These are phyloP conservation scores for Platypus cylindrus DNA, from an alignment of 2,888 invertebrate species.

Conservation along the genomic window DNA sequence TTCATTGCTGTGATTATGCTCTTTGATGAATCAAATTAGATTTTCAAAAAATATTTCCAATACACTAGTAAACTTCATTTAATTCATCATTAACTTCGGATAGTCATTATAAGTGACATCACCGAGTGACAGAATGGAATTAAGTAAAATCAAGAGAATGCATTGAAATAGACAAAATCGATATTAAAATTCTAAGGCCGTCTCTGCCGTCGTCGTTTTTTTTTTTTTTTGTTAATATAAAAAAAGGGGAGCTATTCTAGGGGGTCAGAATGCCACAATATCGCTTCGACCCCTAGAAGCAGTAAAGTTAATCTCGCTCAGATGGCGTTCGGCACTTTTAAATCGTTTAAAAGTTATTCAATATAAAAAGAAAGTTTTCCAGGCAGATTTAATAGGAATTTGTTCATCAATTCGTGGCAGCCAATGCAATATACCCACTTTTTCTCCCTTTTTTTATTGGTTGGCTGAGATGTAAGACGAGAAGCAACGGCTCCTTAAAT, in stretches of 20 bases:
- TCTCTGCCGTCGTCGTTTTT: no score
- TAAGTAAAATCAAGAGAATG: no score
- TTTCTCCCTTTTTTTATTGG: conserved; percentile 11
- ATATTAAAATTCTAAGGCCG: conserved; percentile 1
- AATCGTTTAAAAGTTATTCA: conserved; percentile 38
- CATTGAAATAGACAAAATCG: no score
- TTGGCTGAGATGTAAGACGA: conserved; percentile 3
- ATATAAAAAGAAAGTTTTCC: conserved; percentile 35
- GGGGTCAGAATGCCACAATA: conserved; percentile 26
- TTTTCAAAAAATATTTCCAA: no score
- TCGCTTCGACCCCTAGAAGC: conserved; percentile 25
- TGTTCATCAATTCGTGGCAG: conserved; percentile 39
- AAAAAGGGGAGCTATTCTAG: conserved; percentile 8
- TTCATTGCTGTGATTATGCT: no score
- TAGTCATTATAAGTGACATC: no score
- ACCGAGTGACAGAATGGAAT: no score
- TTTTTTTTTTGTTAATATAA: conserved; percentile 2
- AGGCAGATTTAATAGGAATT: conserved; percentile 39
- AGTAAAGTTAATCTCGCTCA: conserved; percentile 37
- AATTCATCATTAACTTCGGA: no score
- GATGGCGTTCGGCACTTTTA: conserved; percentile 32
- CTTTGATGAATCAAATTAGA: no score
- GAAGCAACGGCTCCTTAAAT: background rate
- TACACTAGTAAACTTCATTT: no score
- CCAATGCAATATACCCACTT: conserved; percentile 24